Conservation (phyloP, 2,113 vertebrate species). For the Ranitomeya imitator region DNA sequence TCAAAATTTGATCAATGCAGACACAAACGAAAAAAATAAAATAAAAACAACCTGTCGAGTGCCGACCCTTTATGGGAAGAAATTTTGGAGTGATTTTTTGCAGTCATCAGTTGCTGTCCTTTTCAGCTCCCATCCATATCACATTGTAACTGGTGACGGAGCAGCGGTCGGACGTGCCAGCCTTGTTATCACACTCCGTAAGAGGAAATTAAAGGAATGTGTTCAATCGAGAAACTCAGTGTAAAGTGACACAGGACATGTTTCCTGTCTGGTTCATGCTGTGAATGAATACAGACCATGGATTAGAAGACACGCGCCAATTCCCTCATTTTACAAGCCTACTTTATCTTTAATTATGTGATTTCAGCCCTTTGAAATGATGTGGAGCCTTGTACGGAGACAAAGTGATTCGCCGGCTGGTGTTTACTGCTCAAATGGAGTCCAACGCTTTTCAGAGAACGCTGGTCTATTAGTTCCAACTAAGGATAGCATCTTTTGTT, state of each 20-base stretch:
- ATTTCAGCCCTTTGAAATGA: conserved; percentile 48
- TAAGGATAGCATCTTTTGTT: conserved; percentile 3
- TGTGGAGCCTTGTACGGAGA: not conserved
- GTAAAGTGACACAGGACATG: conserved; percentile 45
- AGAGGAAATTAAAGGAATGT: conserved; percentile 50
- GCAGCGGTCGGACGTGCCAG: not conserved
- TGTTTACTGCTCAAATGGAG: conserved; percentile 23
- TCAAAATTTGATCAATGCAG: too few species aligned
- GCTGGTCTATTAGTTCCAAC: not conserved
- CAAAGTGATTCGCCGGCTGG: not conserved
- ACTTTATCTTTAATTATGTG: conserved; percentile 56
- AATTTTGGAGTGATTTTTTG: not conserved
- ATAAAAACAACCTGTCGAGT: too few species aligned
- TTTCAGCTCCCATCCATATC: not conserved
- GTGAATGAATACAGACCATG: conserved; percentile 28
- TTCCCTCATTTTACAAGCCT: conserved; percentile 47
- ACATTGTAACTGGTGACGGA: not conserved
- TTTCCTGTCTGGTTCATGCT: conserved; percentile 30
- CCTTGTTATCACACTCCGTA: conserved; percentile 24
- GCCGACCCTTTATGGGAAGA: not conserved
- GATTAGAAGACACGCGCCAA: conserved; percentile 53
- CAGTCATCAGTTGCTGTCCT: not conserved
- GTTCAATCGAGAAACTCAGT: conserved; percentile 7
- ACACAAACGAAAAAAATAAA: too few species aligned
- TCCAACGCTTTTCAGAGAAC: not conserved